Evolutionary conservation across 2,113 vertebrate species (phyloP).

Genomic region (Heptranchias perlo): DNA sequence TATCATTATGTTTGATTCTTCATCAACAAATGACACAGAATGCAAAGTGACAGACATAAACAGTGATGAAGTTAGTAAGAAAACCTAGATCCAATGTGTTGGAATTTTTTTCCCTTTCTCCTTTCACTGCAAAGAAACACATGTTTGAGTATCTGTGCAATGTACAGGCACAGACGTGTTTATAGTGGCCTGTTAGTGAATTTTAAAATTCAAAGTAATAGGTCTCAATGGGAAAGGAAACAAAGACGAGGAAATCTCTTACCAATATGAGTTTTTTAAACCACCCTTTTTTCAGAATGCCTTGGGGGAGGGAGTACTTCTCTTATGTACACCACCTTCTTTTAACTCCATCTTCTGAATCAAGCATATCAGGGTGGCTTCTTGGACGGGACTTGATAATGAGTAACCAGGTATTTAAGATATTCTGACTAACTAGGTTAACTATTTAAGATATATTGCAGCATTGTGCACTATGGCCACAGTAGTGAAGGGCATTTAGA

Average conservation of each 20-base stretch:
- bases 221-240: not conserved
- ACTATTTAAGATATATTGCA: not conserved
- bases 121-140: not conserved
- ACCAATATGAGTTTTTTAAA: not conserved
- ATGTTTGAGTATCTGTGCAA: not conserved
- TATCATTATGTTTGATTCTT: fast-evolving
- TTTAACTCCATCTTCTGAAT: too few species aligned
- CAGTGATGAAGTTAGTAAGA: not conserved
- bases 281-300: not conserved
- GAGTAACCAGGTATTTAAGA: not conserved
- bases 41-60: constrained; percentile 35
- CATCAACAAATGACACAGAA: not conserved
- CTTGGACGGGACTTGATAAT: not conserved
- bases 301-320: not conserved
- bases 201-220: not conserved
- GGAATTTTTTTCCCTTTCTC: not conserved
- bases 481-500: too few species aligned
- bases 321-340: too few species aligned
- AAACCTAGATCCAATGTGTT: not conserved
- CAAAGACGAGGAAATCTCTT: not conserved
- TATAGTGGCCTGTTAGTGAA: not conserved
- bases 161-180: not conserved
- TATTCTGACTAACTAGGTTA: too few species aligned
- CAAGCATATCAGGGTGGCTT: not conserved
- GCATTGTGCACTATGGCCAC: not conserved